Conservation (phyloP, 2,888 invertebrate species). For the Leptarthrus brevirostris region DNA sequence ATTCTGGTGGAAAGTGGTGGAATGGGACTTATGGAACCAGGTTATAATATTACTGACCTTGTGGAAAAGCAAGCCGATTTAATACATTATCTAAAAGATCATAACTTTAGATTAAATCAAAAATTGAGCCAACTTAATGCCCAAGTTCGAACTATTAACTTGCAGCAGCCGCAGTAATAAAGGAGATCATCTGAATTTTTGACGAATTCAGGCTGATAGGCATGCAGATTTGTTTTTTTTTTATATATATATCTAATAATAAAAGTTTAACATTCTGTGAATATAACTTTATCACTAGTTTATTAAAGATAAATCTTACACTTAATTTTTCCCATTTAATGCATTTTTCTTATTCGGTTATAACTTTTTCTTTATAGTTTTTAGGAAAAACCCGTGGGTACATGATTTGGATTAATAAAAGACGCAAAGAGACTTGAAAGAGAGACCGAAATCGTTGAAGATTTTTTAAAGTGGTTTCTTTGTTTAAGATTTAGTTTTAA, state of each 20-base stretch:
- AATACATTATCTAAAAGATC: slow-evolving; percentile 76
- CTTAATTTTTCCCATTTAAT: too few relatives aligned
- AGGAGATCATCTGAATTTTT: not conserved
- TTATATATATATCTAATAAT: not conserved
- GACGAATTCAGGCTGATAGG: too few relatives aligned
- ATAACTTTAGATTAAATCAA: slow-evolving; percentile 74
- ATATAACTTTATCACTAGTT: not conserved
- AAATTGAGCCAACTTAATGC: slow-evolving; percentile 73
- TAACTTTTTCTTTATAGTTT: too few relatives aligned
- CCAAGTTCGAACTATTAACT: slow-evolving; percentile 63
- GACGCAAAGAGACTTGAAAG: too few relatives aligned
- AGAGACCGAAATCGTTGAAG: too few relatives aligned
- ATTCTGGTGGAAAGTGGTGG: slow-evolving; percentile 60
- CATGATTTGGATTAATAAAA: too few relatives aligned
- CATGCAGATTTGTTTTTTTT: too few relatives aligned
- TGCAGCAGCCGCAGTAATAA: slow-evolving; percentile 1
- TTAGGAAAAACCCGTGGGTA: too few relatives aligned
- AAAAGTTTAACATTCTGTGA: not conserved
- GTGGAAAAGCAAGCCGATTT: slow-evolving; percentile 77
- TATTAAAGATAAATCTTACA: not conserved
- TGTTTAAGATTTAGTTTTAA: too few relatives aligned
- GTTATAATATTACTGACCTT: slow-evolving; percentile 71
- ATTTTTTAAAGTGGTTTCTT: too few relatives aligned
- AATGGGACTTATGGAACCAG: slow-evolving; percentile 66
- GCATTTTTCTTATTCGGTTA: too few relatives aligned